Evolutionary conservation across 2,797 vertebrate genomes (phyloP).

Genomic region (Chlorospingus semifuscus): DNA sequence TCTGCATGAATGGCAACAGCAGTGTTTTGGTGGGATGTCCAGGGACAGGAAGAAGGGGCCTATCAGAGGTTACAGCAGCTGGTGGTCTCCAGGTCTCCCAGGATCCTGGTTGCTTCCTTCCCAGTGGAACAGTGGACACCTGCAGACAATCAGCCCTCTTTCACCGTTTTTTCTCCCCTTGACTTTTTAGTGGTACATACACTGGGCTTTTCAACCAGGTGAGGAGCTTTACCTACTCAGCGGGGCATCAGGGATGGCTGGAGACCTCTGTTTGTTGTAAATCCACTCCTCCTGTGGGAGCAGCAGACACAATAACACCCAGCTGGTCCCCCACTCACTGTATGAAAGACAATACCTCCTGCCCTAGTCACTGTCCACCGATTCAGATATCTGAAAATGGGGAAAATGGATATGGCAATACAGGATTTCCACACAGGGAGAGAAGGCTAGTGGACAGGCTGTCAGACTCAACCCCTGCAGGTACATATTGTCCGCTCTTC

Average conservation of each 20-base stretch:
- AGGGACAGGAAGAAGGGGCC: neutral
- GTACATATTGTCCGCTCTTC: neutral
- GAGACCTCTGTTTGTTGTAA: neutral
- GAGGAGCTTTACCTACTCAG: neutral
- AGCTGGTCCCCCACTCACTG: neutral
- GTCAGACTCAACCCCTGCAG: neutral
- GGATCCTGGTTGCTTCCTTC: neutral
- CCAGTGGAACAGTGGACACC: neutral
- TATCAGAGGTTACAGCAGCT: neutral
- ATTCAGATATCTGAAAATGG: neutral
- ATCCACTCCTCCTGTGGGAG: neutral
- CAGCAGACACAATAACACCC: neutral
- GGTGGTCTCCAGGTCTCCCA: neutral
- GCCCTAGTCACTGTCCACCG: neutral
- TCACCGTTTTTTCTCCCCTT: neutral
- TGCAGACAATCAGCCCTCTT: neutral
- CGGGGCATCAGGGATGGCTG: neutral
- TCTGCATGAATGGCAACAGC: neutral
- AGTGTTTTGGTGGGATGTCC: neutral
- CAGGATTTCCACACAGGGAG: neutral
- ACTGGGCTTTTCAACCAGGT: neutral
- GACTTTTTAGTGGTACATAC: neutral
- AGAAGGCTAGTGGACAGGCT: neutral
- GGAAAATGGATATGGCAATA: neutral
- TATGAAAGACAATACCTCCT: neutral